Percentiles rank a stretch among this genome's conserved stretches.
Conservation (phyloP, 2,888 invertebrate species). For the Drosophila peninsularis region DNA sequence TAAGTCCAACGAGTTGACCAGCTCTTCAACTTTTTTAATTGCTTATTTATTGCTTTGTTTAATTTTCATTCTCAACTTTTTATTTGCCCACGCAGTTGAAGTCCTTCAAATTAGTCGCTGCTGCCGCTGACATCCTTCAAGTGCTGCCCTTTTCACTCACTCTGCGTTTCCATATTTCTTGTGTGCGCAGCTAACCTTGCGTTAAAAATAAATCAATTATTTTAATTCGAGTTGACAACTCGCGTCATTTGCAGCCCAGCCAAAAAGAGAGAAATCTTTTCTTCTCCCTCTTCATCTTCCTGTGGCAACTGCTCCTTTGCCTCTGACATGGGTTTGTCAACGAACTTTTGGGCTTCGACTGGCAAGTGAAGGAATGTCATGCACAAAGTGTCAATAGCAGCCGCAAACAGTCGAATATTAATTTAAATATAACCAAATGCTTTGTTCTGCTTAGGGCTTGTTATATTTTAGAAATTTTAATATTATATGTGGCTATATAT, state of each 20-base stretch:
- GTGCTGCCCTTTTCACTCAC: constrained; percentile 41
- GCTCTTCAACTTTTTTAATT: constrained; percentile 42
- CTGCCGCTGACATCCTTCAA: constrained; percentile 47
- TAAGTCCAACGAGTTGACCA: constrained; percentile 35
- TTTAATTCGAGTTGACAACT: constrained; percentile 77
- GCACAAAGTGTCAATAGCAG: constrained; percentile 61
- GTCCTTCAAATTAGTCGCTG: constrained; percentile 30
- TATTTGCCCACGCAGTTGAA: neutral
- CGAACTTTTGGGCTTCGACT: neutral
- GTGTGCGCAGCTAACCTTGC: constrained; percentile 48
- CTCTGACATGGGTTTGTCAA: constrained; percentile 50
- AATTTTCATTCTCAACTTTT: constrained; percentile 16
- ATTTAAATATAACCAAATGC: constrained; percentile 8
- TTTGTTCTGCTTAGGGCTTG: neutral
- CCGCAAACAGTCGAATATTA: constrained; percentile 20
- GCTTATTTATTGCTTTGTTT: constrained; percentile 48
- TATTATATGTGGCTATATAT: too few species aligned
- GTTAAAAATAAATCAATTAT: constrained; percentile 78
- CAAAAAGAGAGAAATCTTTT: constrained; percentile 24
- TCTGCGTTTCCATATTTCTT: constrained; percentile 15
- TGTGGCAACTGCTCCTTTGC: constrained; percentile 55
- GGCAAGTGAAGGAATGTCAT: constrained; percentile 37
- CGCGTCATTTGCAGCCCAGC: constrained; percentile 71
- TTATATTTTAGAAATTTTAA: too few species aligned
- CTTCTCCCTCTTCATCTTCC: neutral